phyloP scores from a whole-genome alignment of 2,888 invertebrate species.

The Dermolepida albohirtum region DNA sequence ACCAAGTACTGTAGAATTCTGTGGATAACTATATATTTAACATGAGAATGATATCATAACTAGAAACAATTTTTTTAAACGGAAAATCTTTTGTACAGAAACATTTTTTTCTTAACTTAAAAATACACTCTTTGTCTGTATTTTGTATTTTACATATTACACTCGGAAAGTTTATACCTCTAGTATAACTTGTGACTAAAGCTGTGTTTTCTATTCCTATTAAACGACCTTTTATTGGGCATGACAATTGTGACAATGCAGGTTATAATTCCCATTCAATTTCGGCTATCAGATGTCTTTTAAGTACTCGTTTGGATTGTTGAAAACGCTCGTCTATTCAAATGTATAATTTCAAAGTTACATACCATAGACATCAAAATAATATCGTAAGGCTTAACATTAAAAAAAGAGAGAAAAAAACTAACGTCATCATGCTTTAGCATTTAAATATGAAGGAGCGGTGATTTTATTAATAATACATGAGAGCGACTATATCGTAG shows the following conservation, averaged over 20 bases:
- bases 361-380: slow-evolving; percentile 15
- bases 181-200: neutral
- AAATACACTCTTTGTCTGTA: too few species aligned
- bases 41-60: too few species aligned
- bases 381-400: slow-evolving; percentile 5
- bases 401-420: slow-evolving; percentile 5
- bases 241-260: neutral
- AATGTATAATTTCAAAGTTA: neutral
- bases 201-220: slow-evolving; percentile 17
- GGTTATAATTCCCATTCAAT: neutral
- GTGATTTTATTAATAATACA: slow-evolving; percentile 37
- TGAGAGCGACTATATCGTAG: slow-evolving; percentile 26
- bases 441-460: slow-evolving; percentile 33
- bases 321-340: neutral
- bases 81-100: too few species aligned
- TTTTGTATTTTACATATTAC: too few species aligned
- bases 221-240: neutral
- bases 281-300: slow-evolving; percentile 7
- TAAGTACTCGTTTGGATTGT: slow-evolving; percentile 3
- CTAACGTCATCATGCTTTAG: slow-evolving; percentile 5
- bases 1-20: too few species aligned
- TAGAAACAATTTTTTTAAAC: too few species aligned
- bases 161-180: too few species aligned
- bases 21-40: too few species aligned
- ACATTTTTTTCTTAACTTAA: too few species aligned